Base-by-base conservation (phyloP, 1,140 invertebrate genomes). In the Penaeus japonicus region DNA sequence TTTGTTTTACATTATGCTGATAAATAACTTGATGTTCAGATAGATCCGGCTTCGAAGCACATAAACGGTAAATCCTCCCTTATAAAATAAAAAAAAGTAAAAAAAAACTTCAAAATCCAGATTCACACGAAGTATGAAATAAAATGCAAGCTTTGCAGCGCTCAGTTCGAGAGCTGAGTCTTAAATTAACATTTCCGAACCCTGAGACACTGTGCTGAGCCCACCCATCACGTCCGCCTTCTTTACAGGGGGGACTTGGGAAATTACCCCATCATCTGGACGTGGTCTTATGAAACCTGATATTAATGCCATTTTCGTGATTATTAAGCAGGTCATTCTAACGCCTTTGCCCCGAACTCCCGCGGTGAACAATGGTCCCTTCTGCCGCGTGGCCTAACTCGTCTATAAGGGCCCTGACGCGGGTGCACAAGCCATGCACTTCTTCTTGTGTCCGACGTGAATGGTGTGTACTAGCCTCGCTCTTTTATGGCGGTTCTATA, bases 221-320 rank as follows among this genome's bases (percentile, higher is more conserved):
- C 85, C 85, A 86, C 85, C 85, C 85, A 86, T 86, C 75, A 86
- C 75, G 85, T 39, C 55, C 15, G 47, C 47, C 30, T 20, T 55
- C 73, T 77, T 79, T 80, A 65, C 85, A 59, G 75, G 73, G 84
- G 84, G 84, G 54, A 57, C 30, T 73, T 62, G 78, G 85, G 77
- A 75, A 86, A 86, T 75, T 73, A 80, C 85, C 70, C 85, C 75
- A 80, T 86, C 77, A 86, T 75, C 59, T 77, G 5, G 79, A 57
- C 47, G 77, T 53, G 85, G 54, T 75, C 85, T 86, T 86, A 86
- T 86, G 85, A 86, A 86, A 86, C 85, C 85, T 53, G 85, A 86
- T 86, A 86, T 86, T 86, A 86, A 86, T 86, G 85, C 85, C 75
- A 80, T 86, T 86, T 86, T 86, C 85, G 85, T 86, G 85, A 86